Base-by-base conservation (phyloP, 37 sponge, comb jelly and placozoan genomes). In the Ephydatia muelleri region DNA sequence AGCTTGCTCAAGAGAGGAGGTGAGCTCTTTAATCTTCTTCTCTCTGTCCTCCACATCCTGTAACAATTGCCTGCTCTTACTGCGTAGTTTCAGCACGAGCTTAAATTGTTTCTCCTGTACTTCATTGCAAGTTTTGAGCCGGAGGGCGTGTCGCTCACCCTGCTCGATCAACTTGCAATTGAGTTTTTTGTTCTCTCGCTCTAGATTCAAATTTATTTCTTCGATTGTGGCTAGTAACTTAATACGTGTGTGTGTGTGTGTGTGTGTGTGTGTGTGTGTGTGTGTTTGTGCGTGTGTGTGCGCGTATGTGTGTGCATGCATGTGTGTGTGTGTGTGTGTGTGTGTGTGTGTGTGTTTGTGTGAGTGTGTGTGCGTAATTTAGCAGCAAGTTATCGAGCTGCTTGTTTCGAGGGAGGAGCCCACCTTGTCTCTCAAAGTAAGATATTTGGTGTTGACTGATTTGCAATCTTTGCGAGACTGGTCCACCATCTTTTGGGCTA, bases 341-440 rank as follows among this genome's bases (percentile, higher is more conserved):
- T n/a, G n/a, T n/a, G n/a, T n/a, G n/a, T n/a, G n/a, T n/a, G n/a
- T n/a, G n/a, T n/a, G n/a, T n/a, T n/a, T n/a, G n/a, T n/a, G n/a
- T n/a, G n/a, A n/a, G n/a, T n/a, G n/a, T n/a, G n/a, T n/a, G n/a
- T n/a, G n/a, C n/a, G n/a, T n/a, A n/a, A n/a, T n/a, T n/a, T n/a
- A n/a, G n/a, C n/a, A n/a, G n/a, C n/a, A n/a, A n/a, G n/a, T n/a
- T n/a, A n/a, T n/a, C n/a, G n/a, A n/a, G n/a, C n/a, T n/a, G n/a
- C n/a, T n/a, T 26, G 40, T 37, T 1, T 25, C 23, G 21, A 35
- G 3, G 3, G 47, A 75, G 37, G 57, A 35, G 65, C 87, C 37
- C 26, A 82, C 86, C 85, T 77, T 88, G 11, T 70, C 76, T 21
- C 79, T 84, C 39, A 88, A 84, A 21, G 84, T 80, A n/a, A 89